Evolutionary conservation across 2,797 vertebrate species (phyloP).

Genomic region (Bufotes viridis): DNA sequence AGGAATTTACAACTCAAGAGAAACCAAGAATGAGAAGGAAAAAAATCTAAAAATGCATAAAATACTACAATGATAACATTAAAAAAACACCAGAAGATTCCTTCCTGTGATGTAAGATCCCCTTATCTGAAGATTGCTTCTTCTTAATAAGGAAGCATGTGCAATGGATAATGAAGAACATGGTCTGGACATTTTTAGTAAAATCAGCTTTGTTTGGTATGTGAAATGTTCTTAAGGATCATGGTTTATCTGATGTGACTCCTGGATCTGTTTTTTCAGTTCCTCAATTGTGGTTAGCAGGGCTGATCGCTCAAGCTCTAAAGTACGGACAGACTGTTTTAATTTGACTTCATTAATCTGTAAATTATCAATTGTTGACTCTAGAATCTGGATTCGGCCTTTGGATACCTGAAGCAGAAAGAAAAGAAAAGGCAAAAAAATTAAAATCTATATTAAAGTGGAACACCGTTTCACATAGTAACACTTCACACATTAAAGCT

Average conservation of each 20-base stretch:
- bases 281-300: conserved; percentile 78
- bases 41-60: background rate
- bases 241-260: conserved; percentile 39
- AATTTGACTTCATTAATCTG: conserved; percentile 79
- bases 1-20: background rate
- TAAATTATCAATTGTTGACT: conserved; percentile 81
- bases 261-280: conserved; percentile 70
- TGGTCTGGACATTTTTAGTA: background rate
- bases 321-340: conserved; percentile 77
- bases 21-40: conserved; percentile 2
- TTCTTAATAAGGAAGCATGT: background rate
- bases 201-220: conserved; percentile 3
- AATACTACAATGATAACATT: background rate
- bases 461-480: background rate
- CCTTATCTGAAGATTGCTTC: background rate
- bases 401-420: conserved; percentile 81
- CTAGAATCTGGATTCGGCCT: conserved; percentile 79
- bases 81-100: background rate
- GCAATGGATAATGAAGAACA: background rate
- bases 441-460: background rate
- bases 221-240: conserved; percentile 4
- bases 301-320: conserved; percentile 84
- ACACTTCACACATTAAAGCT: too few relatives aligned
- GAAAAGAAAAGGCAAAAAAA: background rate
- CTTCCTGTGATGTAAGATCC: background rate